phyloP scores from a whole-genome alignment of 2,797 vertebrate genomes.

The Ataeniobius toweri region DNA sequence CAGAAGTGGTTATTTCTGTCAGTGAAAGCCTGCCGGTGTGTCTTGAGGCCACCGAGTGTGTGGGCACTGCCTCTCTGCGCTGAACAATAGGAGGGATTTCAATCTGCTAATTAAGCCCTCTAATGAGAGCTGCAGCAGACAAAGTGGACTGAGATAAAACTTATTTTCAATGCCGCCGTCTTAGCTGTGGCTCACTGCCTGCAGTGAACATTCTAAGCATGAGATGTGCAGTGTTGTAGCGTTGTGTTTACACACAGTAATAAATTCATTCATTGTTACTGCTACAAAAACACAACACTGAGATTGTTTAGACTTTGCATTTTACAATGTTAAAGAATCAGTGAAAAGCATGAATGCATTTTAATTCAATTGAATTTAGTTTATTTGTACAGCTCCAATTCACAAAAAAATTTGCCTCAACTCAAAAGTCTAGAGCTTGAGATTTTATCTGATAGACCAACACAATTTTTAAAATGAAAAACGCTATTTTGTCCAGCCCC shows the following conservation, averaged over 20 bases:
- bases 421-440: too few relatives aligned
- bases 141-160: slow-evolving; percentile 11
- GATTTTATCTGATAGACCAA: too few relatives aligned
- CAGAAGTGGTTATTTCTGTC: slow-evolving; percentile 46
- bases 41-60: slow-evolving; percentile 48
- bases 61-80: slow-evolving; percentile 50
- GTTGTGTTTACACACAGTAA: background rate
- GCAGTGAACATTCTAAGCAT: background rate
- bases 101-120: slow-evolving; percentile 55
- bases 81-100: slow-evolving; percentile 57
- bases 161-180: background rate
- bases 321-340: background rate
- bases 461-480: too few relatives aligned
- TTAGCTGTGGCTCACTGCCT: slow-evolving; percentile 12
- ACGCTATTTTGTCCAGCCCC: too few relatives aligned
- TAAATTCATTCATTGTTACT: background rate
- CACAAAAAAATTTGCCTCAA: too few relatives aligned
- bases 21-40: slow-evolving; percentile 38
- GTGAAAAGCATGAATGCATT: too few relatives aligned
- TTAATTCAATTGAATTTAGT: too few relatives aligned
- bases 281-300: background rate
- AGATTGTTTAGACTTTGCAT: background rate
- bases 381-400: too few relatives aligned
- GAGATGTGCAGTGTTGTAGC: background rate
- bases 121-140: slow-evolving; percentile 43